phyloP scores from a whole-genome alignment of 2,888 invertebrate genomes.

The Eristalis intricaria region DNA sequence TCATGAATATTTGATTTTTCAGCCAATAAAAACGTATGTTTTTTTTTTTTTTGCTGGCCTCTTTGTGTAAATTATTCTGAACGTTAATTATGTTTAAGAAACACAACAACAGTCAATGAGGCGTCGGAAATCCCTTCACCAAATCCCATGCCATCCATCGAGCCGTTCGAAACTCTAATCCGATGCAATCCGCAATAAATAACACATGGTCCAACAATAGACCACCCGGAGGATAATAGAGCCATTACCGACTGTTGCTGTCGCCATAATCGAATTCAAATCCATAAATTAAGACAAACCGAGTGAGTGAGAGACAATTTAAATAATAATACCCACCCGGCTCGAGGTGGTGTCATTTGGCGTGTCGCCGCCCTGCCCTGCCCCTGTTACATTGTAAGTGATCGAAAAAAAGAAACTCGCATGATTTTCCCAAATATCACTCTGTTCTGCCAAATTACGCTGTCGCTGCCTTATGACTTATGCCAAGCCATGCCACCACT shows the following conservation, averaged over 20 bases:
- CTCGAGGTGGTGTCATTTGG: neutral
- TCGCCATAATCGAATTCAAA: slow-evolving; percentile 19
- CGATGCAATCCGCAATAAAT: slow-evolving; percentile 22
- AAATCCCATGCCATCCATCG: neutral
- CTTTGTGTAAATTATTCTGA: slow-evolving; percentile 2
- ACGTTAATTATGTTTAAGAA: neutral
- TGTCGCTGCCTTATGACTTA: slow-evolving; percentile 49
- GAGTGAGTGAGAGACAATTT: neutral
- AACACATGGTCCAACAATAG: slow-evolving; percentile 14
- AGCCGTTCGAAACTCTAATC: neutral
- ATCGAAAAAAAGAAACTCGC: neutral
- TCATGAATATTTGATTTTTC: neutral
- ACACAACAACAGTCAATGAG: neutral
- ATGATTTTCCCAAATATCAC: slow-evolving; percentile 27
- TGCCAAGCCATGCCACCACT: slow-evolving; percentile 58
- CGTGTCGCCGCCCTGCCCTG: neutral
- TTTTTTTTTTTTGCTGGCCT: neutral
- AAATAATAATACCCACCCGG: slow-evolving; percentile 12
- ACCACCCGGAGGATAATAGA: slow-evolving; percentile 38
- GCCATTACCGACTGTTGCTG: slow-evolving; percentile 12
- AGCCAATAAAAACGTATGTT: neutral
- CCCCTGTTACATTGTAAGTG: neutral
- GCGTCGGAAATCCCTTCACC: slow-evolving; percentile 18
- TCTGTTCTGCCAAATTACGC: slow-evolving; percentile 25
- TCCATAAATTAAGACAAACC: slow-evolving; percentile 3